Percentiles rank a stretch among this genome's conserved stretches.
These are phyloP conservation scores for Aleiodes alternator DNA, from an alignment of 2,888 invertebrate genomes.

Conservation along the genomic window DNA sequence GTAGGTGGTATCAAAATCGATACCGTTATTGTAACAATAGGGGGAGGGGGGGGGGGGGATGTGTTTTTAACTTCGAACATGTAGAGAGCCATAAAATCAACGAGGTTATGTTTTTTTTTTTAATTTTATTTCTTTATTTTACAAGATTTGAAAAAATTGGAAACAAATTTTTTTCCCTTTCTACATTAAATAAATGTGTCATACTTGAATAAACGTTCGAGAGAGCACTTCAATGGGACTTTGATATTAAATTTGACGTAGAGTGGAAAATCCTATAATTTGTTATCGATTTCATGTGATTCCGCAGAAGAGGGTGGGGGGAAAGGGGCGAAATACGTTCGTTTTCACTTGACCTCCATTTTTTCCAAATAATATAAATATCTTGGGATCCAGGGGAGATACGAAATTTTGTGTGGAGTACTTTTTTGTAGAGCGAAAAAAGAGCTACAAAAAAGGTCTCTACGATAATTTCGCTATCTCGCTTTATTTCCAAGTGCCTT, in stretches of 20 bases:
- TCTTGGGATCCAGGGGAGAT: neutral
- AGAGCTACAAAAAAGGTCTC: neutral
- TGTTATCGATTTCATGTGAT: neutral
- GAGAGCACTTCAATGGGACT: too few relatives aligned
- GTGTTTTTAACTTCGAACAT: neutral
- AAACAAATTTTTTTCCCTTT: neutral
- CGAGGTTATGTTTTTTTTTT: constrained; percentile 4
- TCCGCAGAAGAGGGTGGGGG: too few relatives aligned
- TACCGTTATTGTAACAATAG: neutral
- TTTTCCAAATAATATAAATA: neutral
- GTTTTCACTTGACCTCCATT: neutral
- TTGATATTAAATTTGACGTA: too few relatives aligned
- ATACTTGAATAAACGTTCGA: too few relatives aligned
- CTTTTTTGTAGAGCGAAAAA: neutral
- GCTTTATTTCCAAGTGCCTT: too few relatives aligned
- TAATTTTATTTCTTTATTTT: too few relatives aligned
- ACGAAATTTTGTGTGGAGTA: neutral
- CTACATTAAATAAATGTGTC: too few relatives aligned
- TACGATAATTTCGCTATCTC: neutral
- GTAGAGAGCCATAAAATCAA: neutral
- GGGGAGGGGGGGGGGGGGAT: neutral
- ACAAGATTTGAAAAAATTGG: neutral
- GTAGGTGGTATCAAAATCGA: constrained; percentile 20
- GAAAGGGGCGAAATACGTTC: neutral
- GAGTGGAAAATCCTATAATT: too few relatives aligned